Base-by-base conservation (phyloP, 1,140 invertebrate species). In the Nymphalis io region DNA sequence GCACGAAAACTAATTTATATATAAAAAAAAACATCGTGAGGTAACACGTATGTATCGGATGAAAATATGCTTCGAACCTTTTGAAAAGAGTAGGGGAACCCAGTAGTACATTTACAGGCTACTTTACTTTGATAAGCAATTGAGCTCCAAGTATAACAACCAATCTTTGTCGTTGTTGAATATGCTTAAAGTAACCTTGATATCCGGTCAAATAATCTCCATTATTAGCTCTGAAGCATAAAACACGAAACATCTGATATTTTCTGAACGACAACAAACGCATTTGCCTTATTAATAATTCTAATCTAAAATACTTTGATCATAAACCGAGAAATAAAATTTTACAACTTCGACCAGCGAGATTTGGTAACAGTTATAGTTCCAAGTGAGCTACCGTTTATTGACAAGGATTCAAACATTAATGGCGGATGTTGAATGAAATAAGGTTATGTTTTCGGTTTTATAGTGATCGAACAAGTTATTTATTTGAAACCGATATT, bases 301-400 rank as follows among this genome's bases (percentile, higher is more conserved):
- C 53, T 57, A 65, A 65, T 51, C 15, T 65, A 40, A 33, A 53
- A 23, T 65, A 40, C 51, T 42, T 40, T 18, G 51, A 23, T 3
- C 13, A 65, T 65, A 65, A 42, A 39, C 12, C 20, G 21, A 57
- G 53, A 39, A 16, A 57, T 58, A 65, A 65, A 65, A 65, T 65
- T 65, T 65, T 65, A 65, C 63, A 16, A 27, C 63, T 38, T 21
- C 39, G 38, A 44, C 13, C 60, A 65, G 57, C 53, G 23, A 58
- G 63, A 51, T 65, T 53, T 21, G 40, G 11, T 48, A 58, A 21
- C n/a, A 13, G 13, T 62, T 48, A 33, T 59, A 27, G 57, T 59
- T 59, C 18, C 44, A 48, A 20, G 6, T 51, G 16, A 48, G 44
- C 60, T 62, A 62, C 60, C 60, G 60, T 62, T 62, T 48, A 18